Conservation (phyloP, 2,113 vertebrate species). For the Bagarius yarrelli region DNA sequence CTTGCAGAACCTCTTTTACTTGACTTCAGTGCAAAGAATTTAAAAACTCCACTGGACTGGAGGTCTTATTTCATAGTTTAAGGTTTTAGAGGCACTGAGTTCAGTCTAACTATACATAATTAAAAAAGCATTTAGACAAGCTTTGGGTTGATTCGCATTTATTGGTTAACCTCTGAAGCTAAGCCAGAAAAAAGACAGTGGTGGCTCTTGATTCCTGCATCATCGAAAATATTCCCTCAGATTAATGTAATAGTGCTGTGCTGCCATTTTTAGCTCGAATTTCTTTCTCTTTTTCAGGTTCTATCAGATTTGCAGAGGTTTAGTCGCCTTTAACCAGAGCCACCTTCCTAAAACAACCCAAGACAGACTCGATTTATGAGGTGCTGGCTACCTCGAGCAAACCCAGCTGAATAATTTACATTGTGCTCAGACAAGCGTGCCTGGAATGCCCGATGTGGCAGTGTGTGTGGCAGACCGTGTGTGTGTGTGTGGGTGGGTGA, state of each 20-base stretch:
- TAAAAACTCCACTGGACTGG: neutral
- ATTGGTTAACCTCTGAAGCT: constrained; percentile 59
- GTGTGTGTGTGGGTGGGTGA: constrained; percentile 20
- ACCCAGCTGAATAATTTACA: constrained; percentile 80
- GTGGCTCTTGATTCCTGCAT: neutral
- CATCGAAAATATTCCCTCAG: neutral
- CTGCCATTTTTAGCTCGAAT: neutral
- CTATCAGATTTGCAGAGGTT: constrained; percentile 60
- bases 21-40: neutral
- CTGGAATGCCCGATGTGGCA: constrained; percentile 68
- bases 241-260: neutral
- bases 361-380: constrained; percentile 76
- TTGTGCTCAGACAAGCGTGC: constrained; percentile 74
- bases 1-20: neutral
- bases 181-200: constrained; percentile 54
- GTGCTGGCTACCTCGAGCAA: constrained; percentile 72
- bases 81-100: constrained; percentile 21
- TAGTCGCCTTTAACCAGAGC: constrained; percentile 68
- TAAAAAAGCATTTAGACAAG: constrained; percentile 54
- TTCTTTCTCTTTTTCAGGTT: neutral
- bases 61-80: constrained; percentile 32
- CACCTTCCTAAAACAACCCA: constrained; percentile 72
- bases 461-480: constrained; percentile 31
- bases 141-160: constrained; percentile 45
- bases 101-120: constrained; percentile 49